Evolutionary conservation across 2,888 invertebrate species (phyloP).

Genomic region (Apeira syringaria): DNA sequence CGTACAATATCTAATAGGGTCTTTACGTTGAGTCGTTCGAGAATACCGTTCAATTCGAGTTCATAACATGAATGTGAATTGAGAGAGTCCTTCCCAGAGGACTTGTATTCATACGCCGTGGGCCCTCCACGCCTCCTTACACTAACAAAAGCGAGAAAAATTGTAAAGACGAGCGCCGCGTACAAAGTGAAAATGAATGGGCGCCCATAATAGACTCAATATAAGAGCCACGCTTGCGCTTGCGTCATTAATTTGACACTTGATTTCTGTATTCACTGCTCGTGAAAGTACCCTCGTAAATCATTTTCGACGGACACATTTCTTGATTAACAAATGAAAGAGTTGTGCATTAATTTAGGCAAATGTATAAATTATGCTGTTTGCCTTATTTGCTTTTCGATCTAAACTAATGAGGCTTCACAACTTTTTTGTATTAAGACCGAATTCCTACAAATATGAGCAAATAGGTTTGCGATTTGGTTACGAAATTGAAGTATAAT

Average conservation of each 20-base stretch:
- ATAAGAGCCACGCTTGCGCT: slow-evolving; percentile 50
- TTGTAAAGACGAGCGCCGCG: slow-evolving; percentile 53
- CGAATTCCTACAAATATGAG: not conserved
- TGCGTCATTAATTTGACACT: slow-evolving; percentile 64
- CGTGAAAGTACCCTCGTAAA: slow-evolving; percentile 56
- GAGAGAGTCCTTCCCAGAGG: slow-evolving; percentile 42
- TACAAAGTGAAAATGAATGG: slow-evolving; percentile 65
- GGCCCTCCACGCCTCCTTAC: slow-evolving; percentile 48
- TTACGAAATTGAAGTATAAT: not conserved
- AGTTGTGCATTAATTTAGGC: slow-evolving; percentile 12
- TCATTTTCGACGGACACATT: slow-evolving; percentile 38
- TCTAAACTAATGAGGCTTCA: slow-evolving; percentile 2
- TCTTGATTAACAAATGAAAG: slow-evolving; percentile 20
- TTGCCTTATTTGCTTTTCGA: not conserved
- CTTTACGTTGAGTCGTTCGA: slow-evolving; percentile 9
- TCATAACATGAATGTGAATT: slow-evolving; percentile 40
- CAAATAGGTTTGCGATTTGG: not conserved
- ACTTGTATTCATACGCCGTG: slow-evolving; percentile 55
- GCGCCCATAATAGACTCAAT: slow-evolving; percentile 48
- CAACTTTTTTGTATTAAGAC: not conserved
- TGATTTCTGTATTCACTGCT: slow-evolving; percentile 70
- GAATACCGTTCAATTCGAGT: slow-evolving; percentile 23
- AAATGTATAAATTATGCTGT: not conserved
- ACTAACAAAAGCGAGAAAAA: slow-evolving; percentile 62
- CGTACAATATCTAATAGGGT: slow-evolving; percentile 18